phyloP scores from a whole-genome alignment of 2,113 vertebrate species.

The Nibea coibor region DNA sequence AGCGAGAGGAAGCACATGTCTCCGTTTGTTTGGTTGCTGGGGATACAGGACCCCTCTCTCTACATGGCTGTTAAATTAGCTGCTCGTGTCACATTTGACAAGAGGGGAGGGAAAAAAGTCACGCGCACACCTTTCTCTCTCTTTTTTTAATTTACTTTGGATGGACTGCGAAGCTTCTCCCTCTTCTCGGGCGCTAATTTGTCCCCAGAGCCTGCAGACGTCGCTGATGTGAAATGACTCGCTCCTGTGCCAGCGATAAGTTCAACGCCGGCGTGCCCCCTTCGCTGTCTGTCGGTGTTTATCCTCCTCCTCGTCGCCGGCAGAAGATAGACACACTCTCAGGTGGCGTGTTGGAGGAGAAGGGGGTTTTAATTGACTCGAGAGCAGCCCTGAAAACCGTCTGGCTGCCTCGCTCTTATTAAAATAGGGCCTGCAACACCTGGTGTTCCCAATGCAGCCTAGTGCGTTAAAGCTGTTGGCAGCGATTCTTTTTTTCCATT shows the following conservation, averaged over 20 bases:
- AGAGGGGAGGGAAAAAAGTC: constrained; percentile 37
- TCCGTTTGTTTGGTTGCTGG: constrained; percentile 82
- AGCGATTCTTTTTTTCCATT: constrained; percentile 54
- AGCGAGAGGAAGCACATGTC: constrained; percentile 80
- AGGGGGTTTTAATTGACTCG: constrained; percentile 57
- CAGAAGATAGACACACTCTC: constrained; percentile 45
- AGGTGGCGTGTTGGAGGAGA: constrained; percentile 44
- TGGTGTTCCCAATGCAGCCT: constrained; percentile 49
- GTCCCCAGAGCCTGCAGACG: constrained; percentile 17
- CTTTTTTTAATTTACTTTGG: too few species aligned
- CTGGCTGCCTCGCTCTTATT: constrained; percentile 58
- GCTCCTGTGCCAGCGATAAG: constrained; percentile 42
- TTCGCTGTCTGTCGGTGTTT: constrained; percentile 43
- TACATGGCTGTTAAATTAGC: constrained; percentile 63
- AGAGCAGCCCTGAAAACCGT: constrained; percentile 36
- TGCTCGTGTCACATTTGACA: constrained; percentile 64
- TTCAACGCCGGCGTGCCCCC: constrained; percentile 37
- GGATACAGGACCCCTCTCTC: constrained; percentile 66
- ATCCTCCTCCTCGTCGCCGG: constrained; percentile 19
- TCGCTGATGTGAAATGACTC: constrained; percentile 30
- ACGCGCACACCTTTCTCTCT: constrained; percentile 29
- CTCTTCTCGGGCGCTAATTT: constrained; percentile 8
- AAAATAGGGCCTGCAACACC: constrained; percentile 61
- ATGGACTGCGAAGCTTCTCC: constrained; percentile 11
- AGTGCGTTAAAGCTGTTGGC: constrained; percentile 57